Evolutionary conservation across 1,140 invertebrate species (phyloP).

Genomic region (Apis dorsata): DNA sequence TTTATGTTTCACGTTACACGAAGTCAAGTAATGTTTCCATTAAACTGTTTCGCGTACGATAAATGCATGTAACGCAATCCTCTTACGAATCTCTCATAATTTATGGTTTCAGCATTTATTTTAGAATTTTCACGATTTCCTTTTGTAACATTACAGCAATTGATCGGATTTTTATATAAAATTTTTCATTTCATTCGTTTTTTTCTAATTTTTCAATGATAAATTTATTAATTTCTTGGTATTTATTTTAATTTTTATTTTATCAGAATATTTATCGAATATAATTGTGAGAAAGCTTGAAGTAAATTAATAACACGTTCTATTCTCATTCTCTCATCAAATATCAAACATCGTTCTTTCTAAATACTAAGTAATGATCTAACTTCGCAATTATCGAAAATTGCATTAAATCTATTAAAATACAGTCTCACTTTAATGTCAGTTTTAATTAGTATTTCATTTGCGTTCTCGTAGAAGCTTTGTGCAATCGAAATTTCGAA

Average conservation of each 20-base stretch:
- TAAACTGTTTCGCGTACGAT: conserved; percentile 9
- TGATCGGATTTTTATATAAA: no score
- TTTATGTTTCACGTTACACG: neutral
- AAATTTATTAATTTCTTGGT: no score
- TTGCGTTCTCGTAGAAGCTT: neutral
- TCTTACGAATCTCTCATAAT: conserved; percentile 4
- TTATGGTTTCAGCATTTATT: neutral
- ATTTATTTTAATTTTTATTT: no score
- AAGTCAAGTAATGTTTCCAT: conserved; percentile 15
- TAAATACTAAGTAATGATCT: neutral
- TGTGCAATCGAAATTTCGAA: neutral
- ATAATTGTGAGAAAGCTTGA: no score
- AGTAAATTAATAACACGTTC: neutral
- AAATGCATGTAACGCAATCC: neutral
- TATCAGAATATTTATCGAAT: no score
- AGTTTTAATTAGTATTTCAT: neutral
- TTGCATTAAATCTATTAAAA: conserved; percentile 2
- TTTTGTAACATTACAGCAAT: no score
- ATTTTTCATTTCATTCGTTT: no score
- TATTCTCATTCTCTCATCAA: neutral
- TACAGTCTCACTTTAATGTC: neutral
- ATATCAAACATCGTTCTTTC: neutral
- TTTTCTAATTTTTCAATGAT: no score
- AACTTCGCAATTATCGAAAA: conserved; percentile 20
- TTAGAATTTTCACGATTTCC: neutral